A percentile compares a stretch with the other conserved stretches of the same genome.
These are phyloP conservation scores for Callopanchax toddi DNA, from an alignment of 2,113 vertebrate species.

Conservation along the genomic window DNA sequence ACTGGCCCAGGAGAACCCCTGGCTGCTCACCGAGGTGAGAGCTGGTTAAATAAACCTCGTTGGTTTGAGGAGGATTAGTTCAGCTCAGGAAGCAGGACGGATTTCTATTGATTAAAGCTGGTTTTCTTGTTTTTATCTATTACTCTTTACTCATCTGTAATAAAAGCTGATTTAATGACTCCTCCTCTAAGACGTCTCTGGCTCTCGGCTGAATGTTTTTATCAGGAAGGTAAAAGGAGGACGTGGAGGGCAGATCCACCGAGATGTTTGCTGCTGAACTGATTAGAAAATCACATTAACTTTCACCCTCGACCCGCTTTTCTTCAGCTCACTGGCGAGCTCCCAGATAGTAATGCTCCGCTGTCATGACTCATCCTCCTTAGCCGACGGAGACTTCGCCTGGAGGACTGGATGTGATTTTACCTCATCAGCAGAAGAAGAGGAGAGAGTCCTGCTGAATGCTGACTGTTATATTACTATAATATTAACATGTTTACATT, in stretches of 20 bases:
- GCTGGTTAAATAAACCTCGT: background rate
- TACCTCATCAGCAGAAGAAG: too few relatives aligned
- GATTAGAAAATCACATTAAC: conserved; percentile 77
- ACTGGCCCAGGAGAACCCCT: conserved; percentile 88
- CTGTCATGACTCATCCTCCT: conserved; percentile 75
- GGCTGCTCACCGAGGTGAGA: conserved; percentile 92
- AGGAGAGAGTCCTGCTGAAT: too few relatives aligned
- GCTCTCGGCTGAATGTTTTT: conserved; percentile 27
- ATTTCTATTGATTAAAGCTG: too few relatives aligned
- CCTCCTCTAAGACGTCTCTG: conserved; percentile 17
- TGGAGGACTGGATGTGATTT: background rate
- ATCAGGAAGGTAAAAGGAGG: conserved; percentile 38
- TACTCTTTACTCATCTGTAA: conserved; percentile 9
- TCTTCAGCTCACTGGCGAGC: conserved; percentile 54
- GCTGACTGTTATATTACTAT: too few relatives aligned
- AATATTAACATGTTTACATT: too few relatives aligned
- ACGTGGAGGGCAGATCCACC: conserved; percentile 51
- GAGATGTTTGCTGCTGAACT: conserved; percentile 61
- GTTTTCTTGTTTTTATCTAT: background rate
- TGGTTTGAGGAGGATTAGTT: conserved; percentile 23
- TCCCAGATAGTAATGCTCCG: conserved; percentile 69
- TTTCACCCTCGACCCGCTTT: conserved; percentile 41
- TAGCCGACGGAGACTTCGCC: conserved; percentile 1
- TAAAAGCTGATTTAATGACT: conserved; percentile 50
- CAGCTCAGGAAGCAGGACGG: conserved; percentile 3